These are phyloP conservation scores for Nerophis ophidion DNA, from an alignment of 2,113 vertebrate species.

Conservation along the genomic window DNA sequence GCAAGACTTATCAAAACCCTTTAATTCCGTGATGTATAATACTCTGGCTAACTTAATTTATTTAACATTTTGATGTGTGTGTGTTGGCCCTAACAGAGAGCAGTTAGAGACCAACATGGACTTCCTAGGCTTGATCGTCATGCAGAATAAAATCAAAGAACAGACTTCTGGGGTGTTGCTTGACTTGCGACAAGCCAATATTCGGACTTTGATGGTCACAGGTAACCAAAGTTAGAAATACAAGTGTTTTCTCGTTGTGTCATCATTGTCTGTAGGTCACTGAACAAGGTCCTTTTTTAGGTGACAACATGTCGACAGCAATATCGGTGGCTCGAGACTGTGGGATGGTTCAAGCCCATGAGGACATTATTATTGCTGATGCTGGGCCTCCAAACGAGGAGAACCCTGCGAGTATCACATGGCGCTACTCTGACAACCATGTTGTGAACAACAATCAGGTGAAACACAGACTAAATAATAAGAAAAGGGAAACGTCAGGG, in stretches of 20 bases:
- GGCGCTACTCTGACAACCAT: conserved; percentile 84
- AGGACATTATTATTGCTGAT: conserved; percentile 90
- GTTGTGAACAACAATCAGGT: conserved; percentile 47
- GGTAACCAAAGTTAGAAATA: conserved; percentile 58
- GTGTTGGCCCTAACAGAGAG: conserved; percentile 70
- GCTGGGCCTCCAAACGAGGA: conserved; percentile 86
- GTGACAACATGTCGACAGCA: conserved; percentile 95
- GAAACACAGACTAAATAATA: conserved; percentile 6
- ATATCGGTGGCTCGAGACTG: conserved; percentile 95
- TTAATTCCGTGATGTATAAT: too few species aligned
- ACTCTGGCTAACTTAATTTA: too few species aligned
- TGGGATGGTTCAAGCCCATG: conserved; percentile 86
- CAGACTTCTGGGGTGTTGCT: conserved; percentile 84
- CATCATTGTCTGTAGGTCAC: background rate
- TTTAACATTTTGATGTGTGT: too few species aligned
- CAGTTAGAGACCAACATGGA: conserved; percentile 90
- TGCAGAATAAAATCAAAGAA: conserved; percentile 96
- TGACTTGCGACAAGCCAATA: conserved; percentile 83
- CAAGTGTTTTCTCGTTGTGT: background rate
- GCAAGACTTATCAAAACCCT: too few species aligned
- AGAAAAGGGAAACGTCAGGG: background rate
- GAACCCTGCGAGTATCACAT: conserved; percentile 84
- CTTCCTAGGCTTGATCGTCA: conserved; percentile 91
- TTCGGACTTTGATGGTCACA: conserved; percentile 96
- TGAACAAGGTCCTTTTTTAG: conserved; percentile 48